These are phyloP conservation scores for Phocoena sinus DNA, from an alignment of 2,113 vertebrate species.

Conservation along the genomic window DNA sequence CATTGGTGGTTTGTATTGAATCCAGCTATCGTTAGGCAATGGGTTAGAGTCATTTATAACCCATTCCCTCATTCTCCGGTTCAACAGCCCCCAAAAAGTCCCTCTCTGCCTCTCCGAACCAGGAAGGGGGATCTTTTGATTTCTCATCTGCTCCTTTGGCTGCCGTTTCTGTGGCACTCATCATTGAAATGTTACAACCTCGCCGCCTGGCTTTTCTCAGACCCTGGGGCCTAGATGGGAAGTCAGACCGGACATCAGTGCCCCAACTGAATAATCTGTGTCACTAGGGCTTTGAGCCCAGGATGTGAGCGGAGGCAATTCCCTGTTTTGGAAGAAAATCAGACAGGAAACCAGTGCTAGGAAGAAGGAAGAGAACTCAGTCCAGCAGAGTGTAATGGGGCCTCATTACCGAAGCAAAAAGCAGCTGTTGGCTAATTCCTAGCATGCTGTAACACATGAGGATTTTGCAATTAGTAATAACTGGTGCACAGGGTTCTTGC, in stretches of 20 bases:
- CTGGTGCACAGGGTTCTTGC: constrained; percentile 24
- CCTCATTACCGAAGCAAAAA: constrained; percentile 66
- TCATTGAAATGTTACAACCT: not conserved
- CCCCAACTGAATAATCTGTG: constrained; percentile 65
- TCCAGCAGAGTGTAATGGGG: constrained; percentile 64
- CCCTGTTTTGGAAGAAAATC: constrained; percentile 72
- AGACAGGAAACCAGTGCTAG: constrained; percentile 67
- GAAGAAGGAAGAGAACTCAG: constrained; percentile 62
- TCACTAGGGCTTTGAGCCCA: constrained; percentile 71
- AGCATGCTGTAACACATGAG: constrained; percentile 69
- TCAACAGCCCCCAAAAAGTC: not conserved
- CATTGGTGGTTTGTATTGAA: not conserved
- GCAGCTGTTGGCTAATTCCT: constrained; percentile 73
- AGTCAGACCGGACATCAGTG: constrained; percentile 48
- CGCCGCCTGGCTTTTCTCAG: not conserved
- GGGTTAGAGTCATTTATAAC: not conserved
- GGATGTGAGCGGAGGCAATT: constrained; percentile 62
- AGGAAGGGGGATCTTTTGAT: not conserved
- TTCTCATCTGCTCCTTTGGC: not conserved
- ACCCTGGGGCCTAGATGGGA: constrained; percentile 40
- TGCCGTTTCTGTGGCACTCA: not conserved
- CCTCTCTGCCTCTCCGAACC: not conserved
- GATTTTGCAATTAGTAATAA: constrained; percentile 71
- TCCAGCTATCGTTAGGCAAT: not conserved
- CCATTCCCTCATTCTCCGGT: not conserved